Conservation (phyloP, 64 coral and sea anemone genomes). For the Acropora yongei region DNA sequence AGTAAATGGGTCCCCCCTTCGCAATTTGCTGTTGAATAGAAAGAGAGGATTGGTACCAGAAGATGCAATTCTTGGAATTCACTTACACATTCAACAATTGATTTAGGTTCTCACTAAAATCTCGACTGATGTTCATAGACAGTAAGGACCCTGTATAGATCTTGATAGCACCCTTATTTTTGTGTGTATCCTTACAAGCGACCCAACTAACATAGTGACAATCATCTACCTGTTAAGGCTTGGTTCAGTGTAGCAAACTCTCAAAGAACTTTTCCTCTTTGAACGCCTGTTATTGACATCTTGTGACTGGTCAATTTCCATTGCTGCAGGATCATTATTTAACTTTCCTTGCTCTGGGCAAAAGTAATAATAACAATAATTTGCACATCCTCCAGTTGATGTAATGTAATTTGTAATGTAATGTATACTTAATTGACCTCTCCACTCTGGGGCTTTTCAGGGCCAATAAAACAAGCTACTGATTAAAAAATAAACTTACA, state of each 20-base stretch:
- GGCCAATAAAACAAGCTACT: too few relatives aligned
- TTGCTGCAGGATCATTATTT: background rate
- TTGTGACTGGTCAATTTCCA: background rate
- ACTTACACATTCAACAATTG: too few relatives aligned
- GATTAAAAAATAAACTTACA: too few relatives aligned
- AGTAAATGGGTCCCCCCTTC: constrained; percentile 40
- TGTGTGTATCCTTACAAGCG: background rate
- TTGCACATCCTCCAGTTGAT: background rate
- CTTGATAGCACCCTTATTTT: too few relatives aligned
- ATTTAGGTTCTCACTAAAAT: too few relatives aligned
- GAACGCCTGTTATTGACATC: background rate
- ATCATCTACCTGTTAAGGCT: constrained; percentile 14
- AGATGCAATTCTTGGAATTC: background rate
- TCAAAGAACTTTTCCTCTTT: constrained; percentile 18
- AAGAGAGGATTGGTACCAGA: background rate
- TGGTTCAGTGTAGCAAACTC: constrained; percentile 23
- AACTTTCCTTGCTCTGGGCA: background rate
- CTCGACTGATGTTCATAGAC: too few relatives aligned
- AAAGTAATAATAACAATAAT: background rate
- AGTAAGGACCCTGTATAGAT: too few relatives aligned
- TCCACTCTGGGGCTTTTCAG: too few relatives aligned
- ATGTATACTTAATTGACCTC: too few relatives aligned
- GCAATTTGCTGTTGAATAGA: constrained; percentile 29
- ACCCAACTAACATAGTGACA: background rate
- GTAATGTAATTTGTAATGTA: too few relatives aligned